A percentile compares a stretch with the other conserved stretches of the same genome.
phyloP scores from a whole-genome alignment of 2,888 invertebrate species.

The Ryuthela nishihirai region DNA sequence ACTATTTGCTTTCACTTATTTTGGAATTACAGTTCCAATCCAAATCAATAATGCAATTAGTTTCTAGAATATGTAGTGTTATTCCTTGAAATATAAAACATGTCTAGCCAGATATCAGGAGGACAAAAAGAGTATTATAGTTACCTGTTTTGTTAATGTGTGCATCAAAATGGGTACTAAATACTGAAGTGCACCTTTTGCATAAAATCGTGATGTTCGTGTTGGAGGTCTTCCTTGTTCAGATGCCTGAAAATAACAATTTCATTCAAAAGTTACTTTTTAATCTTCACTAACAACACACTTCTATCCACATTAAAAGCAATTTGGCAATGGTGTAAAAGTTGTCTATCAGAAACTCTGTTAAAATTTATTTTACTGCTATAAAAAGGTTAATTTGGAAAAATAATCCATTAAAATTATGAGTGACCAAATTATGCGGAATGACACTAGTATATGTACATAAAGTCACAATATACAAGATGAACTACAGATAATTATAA shows the following conservation, averaged over 20 bases:
- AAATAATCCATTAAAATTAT: neutral
- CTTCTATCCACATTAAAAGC: too few relatives aligned
- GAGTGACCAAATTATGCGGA: neutral
- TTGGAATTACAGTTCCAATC: too few relatives aligned
- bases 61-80: too few relatives aligned
- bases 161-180: conserved; percentile 91
- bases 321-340: too few relatives aligned
- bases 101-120: neutral
- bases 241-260: conserved; percentile 59
- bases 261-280: too few relatives aligned
- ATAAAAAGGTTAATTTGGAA: neutral
- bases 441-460: neutral
- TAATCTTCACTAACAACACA: too few relatives aligned
- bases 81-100: neutral
- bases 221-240: conserved; percentile 93
- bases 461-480: neutral
- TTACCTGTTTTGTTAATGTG: conserved; percentile 83
- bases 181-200: conserved; percentile 94
- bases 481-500: too few relatives aligned
- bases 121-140: neutral
- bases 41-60: too few relatives aligned
- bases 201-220: conserved; percentile 90
- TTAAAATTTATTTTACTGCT: conserved; percentile 1
- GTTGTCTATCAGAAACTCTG: too few relatives aligned
- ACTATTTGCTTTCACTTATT: too few relatives aligned